These are phyloP conservation scores for Heteromurus nitidus DNA, from an alignment of 2,888 invertebrate genomes.

Conservation along the genomic window DNA sequence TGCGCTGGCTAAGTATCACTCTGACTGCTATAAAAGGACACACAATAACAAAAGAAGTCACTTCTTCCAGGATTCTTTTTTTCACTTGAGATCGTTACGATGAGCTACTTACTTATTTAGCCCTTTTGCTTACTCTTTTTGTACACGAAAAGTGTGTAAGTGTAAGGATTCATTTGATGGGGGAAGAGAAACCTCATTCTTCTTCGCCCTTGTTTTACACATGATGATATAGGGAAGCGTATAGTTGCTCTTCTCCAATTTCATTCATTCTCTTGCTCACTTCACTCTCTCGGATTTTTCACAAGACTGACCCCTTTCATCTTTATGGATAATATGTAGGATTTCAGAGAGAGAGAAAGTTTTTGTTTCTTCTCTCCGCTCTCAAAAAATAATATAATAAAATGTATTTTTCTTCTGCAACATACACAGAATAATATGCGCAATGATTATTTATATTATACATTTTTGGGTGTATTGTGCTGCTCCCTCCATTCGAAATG, in stretches of 20 bases:
- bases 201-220: conserved; percentile 27
- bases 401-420: too few species aligned
- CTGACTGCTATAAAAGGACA: too few species aligned
- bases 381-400: neutral
- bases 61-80: too few species aligned
- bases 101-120: conserved; percentile 10
- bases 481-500: neutral
- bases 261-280: conserved; percentile 3
- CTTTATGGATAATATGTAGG: neutral
- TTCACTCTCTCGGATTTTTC: conserved; percentile 20
- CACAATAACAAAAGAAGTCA: too few species aligned
- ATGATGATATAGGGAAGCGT: too few species aligned
- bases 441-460: neutral
- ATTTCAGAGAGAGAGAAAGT: neutral
- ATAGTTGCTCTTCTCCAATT: neutral
- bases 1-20: neutral
- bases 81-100: neutral
- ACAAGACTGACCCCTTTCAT: conserved; percentile 48
- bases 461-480: neutral
- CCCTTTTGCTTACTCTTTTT: too few species aligned
- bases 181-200: conserved; percentile 43
- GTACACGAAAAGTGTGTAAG: too few species aligned
- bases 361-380: too few species aligned
- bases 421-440: neutral
- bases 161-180: conserved; percentile 13